Conservation (phyloP, 1,140 invertebrate genomes). For the Diorhabda carinulata region DNA sequence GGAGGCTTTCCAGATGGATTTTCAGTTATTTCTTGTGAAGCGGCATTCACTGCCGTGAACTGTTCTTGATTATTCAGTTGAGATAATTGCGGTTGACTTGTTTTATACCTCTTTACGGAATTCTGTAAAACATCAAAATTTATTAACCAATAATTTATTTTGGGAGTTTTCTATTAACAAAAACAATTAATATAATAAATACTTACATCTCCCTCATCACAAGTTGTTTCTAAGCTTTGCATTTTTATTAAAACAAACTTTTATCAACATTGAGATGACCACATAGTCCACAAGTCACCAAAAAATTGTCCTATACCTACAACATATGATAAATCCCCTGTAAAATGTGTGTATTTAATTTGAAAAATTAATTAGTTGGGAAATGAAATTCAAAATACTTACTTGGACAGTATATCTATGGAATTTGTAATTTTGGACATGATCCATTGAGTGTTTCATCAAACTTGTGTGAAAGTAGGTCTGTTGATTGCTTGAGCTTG, state of each 20-base stretch:
- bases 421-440: no score
- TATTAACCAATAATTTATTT: background rate
- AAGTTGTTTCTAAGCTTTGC: conserved; percentile 60
- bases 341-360: no score
- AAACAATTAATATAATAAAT: conserved; percentile 6
- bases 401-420: no score
- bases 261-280: conserved; percentile 48
- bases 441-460: no score
- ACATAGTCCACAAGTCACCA: conserved; percentile 29
- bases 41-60: conserved; percentile 25
- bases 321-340: no score
- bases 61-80: conserved; percentile 35
- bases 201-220: conserved; percentile 60
- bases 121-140: conserved; percentile 30
- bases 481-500: no score
- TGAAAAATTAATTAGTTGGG: no score
- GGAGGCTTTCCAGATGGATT: conserved; percentile 18
- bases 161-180: background rate
- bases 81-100: conserved; percentile 41
- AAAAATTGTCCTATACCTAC: no score
- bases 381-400: no score
- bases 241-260: conserved; percentile 49
- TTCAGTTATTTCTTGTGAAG: conserved; percentile 23
- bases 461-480: no score
- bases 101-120: conserved; percentile 45